Percentiles rank a stretch among this genome's conserved stretches.
Conservation (phyloP, 2,113 vertebrate species). For the Strix aluco region DNA sequence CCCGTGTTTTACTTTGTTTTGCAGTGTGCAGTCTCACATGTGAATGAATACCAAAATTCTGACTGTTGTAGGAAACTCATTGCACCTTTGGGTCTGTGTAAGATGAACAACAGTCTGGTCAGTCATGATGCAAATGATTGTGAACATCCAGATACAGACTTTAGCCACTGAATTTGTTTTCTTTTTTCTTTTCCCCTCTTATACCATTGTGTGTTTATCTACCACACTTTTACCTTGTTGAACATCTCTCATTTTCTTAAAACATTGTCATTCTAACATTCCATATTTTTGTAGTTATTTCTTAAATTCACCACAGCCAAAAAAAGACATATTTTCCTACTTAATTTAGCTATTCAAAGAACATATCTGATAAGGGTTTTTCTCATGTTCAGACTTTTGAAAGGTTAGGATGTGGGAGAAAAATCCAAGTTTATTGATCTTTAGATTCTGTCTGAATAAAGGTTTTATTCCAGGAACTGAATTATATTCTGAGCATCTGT, state of each 20-base stretch:
- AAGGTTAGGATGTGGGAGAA: neutral
- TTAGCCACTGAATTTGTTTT: neutral
- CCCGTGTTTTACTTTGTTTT: neutral
- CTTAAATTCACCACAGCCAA: neutral
- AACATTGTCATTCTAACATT: neutral
- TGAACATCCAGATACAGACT: neutral
- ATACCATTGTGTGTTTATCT: neutral
- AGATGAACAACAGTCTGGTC: neutral
- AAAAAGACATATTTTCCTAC: neutral
- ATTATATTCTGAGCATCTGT: slow-evolving; percentile 1
- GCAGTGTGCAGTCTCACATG: neutral
- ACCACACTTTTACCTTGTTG: rapidly evolving
- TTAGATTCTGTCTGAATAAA: slow-evolving; percentile 1
- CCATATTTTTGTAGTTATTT: neutral
- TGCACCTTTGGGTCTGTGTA: rapidly evolving
- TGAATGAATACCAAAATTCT: neutral
- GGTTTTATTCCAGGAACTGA: neutral
- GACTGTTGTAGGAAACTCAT: neutral
- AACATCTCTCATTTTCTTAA: neutral
- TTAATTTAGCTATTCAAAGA: neutral
- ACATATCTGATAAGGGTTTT: neutral
- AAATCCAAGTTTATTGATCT: neutral
- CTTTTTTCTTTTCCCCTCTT: neutral
- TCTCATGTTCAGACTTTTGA: neutral
- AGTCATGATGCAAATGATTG: neutral